These are phyloP conservation scores for Agrochola lota DNA, from an alignment of 2,888 invertebrate genomes.

Conservation along the genomic window DNA sequence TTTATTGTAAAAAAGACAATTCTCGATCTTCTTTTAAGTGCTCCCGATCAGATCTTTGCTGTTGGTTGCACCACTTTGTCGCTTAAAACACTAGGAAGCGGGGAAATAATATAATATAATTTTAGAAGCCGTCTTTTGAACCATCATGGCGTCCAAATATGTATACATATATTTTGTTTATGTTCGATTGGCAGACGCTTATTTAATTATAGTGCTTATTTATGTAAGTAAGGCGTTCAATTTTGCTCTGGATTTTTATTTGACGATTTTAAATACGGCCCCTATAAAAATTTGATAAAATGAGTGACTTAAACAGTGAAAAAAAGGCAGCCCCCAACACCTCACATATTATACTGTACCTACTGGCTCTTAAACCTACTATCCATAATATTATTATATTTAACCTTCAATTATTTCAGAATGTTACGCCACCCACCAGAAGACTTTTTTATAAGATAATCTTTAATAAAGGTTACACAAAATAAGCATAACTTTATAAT, in stretches of 20 bases:
- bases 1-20: background rate
- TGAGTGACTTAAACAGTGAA: background rate
- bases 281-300: background rate
- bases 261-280: background rate
- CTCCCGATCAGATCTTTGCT: background rate
- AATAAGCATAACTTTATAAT: conserved; percentile 8
- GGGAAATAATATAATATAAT: no score
- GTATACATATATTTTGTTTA: background rate
- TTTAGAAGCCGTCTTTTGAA: background rate
- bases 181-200: background rate
- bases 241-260: background rate
- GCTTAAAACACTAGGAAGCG: background rate
- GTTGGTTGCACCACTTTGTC: background rate
- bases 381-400: background rate
- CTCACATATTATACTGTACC: background rate
- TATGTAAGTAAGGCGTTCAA: background rate
- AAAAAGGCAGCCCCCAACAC: background rate
- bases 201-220: background rate
- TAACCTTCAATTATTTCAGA: background rate
- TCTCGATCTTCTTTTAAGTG: no score
- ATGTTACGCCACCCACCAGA: conserved; percentile 5
- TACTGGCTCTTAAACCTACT: background rate
- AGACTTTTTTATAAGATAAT: background rate
- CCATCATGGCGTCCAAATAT: background rate
- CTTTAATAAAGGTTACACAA: conserved; percentile 18